Conservation (phyloP, 1,140 invertebrate genomes). For the Pseudomyrmex cubaensis region DNA sequence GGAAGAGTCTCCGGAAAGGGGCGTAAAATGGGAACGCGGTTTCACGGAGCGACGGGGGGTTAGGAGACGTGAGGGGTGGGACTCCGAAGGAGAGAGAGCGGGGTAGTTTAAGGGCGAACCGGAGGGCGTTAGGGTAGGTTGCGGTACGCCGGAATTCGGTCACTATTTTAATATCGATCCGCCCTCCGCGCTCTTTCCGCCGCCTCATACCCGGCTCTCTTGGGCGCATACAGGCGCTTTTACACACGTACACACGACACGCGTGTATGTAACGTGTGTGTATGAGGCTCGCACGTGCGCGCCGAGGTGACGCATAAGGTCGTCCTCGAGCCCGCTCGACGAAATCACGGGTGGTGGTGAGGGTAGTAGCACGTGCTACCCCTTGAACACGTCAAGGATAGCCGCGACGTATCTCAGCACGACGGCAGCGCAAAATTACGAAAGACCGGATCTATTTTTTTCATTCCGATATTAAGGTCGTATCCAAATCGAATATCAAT, state of each 20-base stretch:
- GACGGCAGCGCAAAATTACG: not conserved
- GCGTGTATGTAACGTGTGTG: not conserved
- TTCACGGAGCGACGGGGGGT: constrained; percentile 42
- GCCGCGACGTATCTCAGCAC: not conserved
- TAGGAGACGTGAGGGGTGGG: constrained; percentile 23
- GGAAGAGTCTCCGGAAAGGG: constrained; percentile 40
- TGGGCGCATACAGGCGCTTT: constrained; percentile 11
- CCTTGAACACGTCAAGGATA: constrained; percentile 50
- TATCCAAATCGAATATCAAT: too few relatives aligned
- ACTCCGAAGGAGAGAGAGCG: constrained; percentile 26
- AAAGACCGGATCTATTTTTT: not conserved
- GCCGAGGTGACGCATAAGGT: constrained; percentile 53
- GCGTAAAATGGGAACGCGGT: constrained; percentile 52
- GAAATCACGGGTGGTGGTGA: constrained; percentile 34
- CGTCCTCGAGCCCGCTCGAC: constrained; percentile 47
- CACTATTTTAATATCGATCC: constrained; percentile 86
- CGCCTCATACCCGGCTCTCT: constrained; percentile 23
- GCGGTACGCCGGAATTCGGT: constrained; percentile 83
- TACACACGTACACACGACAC: constrained; percentile 25
- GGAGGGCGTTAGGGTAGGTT: constrained; percentile 82
- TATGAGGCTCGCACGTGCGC: constrained; percentile 51
- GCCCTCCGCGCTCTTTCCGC: constrained; percentile 53
- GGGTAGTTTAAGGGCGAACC: constrained; percentile 73
- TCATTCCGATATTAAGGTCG: not conserved
- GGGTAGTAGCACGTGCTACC: constrained; percentile 42